Evolutionary conservation across 2,113 vertebrate species (phyloP).

Genomic region (Eonycteris spelaea): DNA sequence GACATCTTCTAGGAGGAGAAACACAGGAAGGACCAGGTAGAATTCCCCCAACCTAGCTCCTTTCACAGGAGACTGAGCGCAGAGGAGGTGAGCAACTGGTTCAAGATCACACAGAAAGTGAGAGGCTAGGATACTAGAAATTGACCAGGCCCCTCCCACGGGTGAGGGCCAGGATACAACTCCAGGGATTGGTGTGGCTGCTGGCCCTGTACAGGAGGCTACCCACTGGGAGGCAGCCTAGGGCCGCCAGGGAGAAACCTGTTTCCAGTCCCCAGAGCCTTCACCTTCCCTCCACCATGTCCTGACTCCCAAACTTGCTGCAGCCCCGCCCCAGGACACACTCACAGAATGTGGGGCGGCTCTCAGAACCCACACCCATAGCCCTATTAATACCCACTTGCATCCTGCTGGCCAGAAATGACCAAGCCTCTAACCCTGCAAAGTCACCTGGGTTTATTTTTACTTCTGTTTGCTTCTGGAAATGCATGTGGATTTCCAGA

Average conservation of each 20-base stretch:
- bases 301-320: background rate
- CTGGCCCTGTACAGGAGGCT: background rate
- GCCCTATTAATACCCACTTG: background rate
- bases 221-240: background rate
- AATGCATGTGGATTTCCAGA: slow-evolving; percentile 51
- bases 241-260: background rate
- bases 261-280: background rate
- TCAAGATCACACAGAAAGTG: background rate
- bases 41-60: background rate
- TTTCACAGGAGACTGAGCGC: background rate
- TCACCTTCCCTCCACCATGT: background rate
- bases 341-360: background rate
- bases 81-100: background rate
- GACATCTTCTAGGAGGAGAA: background rate
- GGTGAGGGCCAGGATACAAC: background rate
- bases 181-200: background rate
- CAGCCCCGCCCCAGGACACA: background rate
- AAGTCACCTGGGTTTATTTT: slow-evolving; percentile 59
- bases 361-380: background rate
- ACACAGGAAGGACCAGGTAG: background rate
- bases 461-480: slow-evolving; percentile 25
- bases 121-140: background rate
- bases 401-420: background rate
- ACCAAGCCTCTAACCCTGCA: background rate
- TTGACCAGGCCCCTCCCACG: background rate